Evolutionary conservation across 1,140 invertebrate genomes (phyloP).

Genomic region (Calliopsis andreniformis): DNA sequence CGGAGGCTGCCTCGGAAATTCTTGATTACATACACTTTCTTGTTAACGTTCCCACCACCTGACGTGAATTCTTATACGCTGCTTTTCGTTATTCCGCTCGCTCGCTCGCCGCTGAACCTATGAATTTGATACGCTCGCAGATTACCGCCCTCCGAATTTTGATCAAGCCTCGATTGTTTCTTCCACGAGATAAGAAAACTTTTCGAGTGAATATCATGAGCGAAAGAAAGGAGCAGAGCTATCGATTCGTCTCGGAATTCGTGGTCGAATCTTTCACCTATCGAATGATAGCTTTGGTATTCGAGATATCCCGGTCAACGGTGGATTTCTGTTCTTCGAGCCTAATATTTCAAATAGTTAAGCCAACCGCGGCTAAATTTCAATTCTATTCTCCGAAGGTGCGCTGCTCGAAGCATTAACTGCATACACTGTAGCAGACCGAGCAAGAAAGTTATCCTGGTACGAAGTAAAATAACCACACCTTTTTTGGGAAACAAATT

Average conservation of each 20-base stretch:
- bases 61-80: slow-evolving; percentile 61
- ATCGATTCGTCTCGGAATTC: slow-evolving; percentile 6
- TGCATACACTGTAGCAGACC: slow-evolving; percentile 24
- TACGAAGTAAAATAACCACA: slow-evolving; percentile 33
- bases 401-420: slow-evolving; percentile 14
- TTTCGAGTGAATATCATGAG: background rate
- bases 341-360: background rate
- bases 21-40: slow-evolving; percentile 63
- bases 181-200: background rate
- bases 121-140: slow-evolving; percentile 24
- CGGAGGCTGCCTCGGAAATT: slow-evolving; percentile 43
- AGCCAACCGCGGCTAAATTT: slow-evolving; percentile 6
- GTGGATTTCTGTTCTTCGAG: background rate
- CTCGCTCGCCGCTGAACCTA: background rate
- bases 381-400: slow-evolving; percentile 18
- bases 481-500: slow-evolving; percentile 37
- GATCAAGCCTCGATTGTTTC: background rate
- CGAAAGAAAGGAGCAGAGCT: background rate
- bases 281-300: background rate
- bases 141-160: slow-evolving; percentile 21
- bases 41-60: slow-evolving; percentile 52
- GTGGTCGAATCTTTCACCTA: background rate
- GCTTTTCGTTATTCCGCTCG: slow-evolving; percentile 28
- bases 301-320: background rate
- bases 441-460: slow-evolving; percentile 26